Evolutionary conservation across 2,888 invertebrate species (phyloP), one percentile per base, ranked within the genome.

Genomic region (Seira ritae): DNA sequence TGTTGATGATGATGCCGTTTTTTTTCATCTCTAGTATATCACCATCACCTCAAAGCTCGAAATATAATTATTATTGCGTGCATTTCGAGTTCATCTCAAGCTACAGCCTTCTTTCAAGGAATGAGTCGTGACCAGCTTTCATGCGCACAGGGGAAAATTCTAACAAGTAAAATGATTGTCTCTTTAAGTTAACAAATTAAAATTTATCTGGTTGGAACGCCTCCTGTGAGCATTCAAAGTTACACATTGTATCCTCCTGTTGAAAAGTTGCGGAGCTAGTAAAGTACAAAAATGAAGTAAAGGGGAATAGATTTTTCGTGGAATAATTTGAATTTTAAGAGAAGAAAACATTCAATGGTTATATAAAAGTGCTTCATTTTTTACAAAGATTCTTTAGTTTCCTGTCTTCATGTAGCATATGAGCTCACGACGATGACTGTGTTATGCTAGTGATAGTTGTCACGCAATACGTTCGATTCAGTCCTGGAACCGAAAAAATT

Each of bases 101-200:
- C 60, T 72, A 73, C 80, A 84, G 76, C 77, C 80, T 80, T 20
- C 70, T 77, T 81, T 80, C 46, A 69, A 69, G 79, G 82, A 85
- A 76, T 46, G 50, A 84, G 50, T 89, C 89, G 89, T 89, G 89
- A 89, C 89, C 62, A 65, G 87, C 87, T 88, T 87, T 85, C 88
- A 86, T 84, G 80, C 72, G 68, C 72, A 79, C 75, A 76, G 67
- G 69, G 37, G 74, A 86, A 85, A 88, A 86, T 80, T 69, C 72
- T 67, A 85, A 83, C 81, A 86, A 75, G 81, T 80, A 87, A 87
- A 87, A 87, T 86, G 86, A 87, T 88, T 88, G 89, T 89, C 89
- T 88, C 89, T 89, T 89, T 88, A 89, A 88, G 88, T 88, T 88
- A 88, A 89, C 89, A 89, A 89, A 89, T 89, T 89, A 88, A 89